These are phyloP conservation scores for Calephelis perditalis DNA, from an alignment of 2,888 invertebrate genomes.

Conservation along the genomic window DNA sequence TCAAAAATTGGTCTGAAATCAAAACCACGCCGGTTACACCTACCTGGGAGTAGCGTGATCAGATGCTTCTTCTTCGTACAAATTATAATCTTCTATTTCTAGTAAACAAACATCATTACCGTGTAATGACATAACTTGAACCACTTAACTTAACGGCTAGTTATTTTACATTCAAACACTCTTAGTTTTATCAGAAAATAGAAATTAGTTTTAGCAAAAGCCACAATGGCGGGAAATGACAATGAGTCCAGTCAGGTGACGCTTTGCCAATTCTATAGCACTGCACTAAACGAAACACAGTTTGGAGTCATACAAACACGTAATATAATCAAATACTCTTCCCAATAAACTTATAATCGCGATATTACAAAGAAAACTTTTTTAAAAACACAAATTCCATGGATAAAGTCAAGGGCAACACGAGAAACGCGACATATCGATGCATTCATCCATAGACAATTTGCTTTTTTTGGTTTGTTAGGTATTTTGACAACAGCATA, in stretches of 20 bases:
- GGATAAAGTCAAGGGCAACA: conserved; percentile 70
- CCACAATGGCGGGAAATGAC: conserved; percentile 80
- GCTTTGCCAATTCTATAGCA: conserved; percentile 57
- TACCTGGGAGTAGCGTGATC: conserved; percentile 76
- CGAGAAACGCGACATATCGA: conserved; percentile 55
- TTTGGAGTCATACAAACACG: conserved; percentile 38
- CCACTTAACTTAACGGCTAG: conserved; percentile 44
- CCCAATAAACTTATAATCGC: conserved; percentile 26
- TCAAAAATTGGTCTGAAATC: conserved; percentile 20
- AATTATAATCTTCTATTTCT: conserved; percentile 75
- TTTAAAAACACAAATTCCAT: conserved; percentile 57
- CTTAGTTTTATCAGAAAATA: conserved; percentile 34
- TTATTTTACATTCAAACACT: conserved; percentile 51
- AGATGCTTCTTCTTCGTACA: conserved; percentile 75
- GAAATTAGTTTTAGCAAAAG: conserved; percentile 48
- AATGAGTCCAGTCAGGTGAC: conserved; percentile 77
- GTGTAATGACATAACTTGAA: conserved; percentile 74
- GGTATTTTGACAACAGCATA: too few relatives aligned
- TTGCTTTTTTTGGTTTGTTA: conserved; percentile 5
- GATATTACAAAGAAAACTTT: conserved; percentile 37
- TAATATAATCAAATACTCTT: conserved; percentile 33
- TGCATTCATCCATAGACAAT: conserved; percentile 48
- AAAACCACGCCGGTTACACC: conserved; percentile 71
- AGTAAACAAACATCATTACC: conserved; percentile 75
- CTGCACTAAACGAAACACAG: conserved; percentile 36